Percentiles rank a stretch among this genome's conserved stretches.
Conservation (phyloP, 2,888 invertebrate genomes). For the Standfussiana lucernea region DNA sequence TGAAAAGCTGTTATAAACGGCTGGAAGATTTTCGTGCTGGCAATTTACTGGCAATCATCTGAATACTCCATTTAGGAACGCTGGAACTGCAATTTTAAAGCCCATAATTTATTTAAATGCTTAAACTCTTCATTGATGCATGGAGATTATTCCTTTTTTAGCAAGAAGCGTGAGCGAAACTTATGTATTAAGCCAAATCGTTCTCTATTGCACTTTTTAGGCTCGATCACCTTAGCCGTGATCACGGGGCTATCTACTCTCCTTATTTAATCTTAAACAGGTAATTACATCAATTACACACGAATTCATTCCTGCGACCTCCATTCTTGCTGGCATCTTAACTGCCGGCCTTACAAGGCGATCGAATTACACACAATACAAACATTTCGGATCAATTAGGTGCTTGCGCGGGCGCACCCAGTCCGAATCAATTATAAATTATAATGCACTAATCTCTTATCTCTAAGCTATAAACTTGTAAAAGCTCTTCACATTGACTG, state of each 20-base stretch:
- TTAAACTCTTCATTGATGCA: conserved; percentile 51
- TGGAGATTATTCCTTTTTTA: conserved; percentile 43
- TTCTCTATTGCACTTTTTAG: conserved; percentile 43
- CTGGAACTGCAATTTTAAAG: conserved; percentile 30
- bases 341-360: conserved; percentile 60
- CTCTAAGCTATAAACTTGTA: conserved; percentile 54
- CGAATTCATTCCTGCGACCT: conserved; percentile 55
- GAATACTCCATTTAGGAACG: conserved; percentile 23
- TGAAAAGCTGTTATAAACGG: conserved; percentile 44
- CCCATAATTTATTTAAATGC: conserved; percentile 45
- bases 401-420: conserved; percentile 69
- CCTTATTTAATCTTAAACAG: conserved; percentile 55
- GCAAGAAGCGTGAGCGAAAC: conserved; percentile 36
- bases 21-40: conserved; percentile 22
- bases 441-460: conserved; percentile 71
- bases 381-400: conserved; percentile 67
- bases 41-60: conserved; percentile 25
- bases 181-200: conserved; percentile 25
- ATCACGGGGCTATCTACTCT: conserved; percentile 41
- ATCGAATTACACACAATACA: conserved; percentile 68
- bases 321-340: conserved; percentile 56
- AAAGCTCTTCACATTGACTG: conserved; percentile 45
- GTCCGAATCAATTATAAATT: conserved; percentile 74
- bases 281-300: conserved; percentile 60
- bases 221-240: conserved; percentile 47